These are phyloP conservation scores for Dyspetes luteomarginatus DNA, from an alignment of 2,888 invertebrate species.

Conservation along the genomic window DNA sequence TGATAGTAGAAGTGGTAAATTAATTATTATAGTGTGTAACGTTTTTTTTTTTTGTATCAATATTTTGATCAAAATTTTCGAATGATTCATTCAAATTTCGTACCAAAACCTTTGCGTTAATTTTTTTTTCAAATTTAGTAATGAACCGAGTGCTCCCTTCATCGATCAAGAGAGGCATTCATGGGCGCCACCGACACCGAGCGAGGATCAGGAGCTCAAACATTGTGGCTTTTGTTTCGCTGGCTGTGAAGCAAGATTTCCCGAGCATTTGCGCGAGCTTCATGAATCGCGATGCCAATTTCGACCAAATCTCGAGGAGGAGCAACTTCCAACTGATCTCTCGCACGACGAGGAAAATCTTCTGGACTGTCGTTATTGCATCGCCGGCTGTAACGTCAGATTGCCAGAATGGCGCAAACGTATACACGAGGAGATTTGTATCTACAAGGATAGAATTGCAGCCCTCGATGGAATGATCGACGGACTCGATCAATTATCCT, in stretches of 20 bases:
- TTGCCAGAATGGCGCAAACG: slow-evolving; percentile 72
- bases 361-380: slow-evolving; percentile 71
- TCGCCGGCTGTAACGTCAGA: slow-evolving; percentile 75
- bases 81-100: too few relatives aligned
- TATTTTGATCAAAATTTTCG: neutral
- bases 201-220: slow-evolving; percentile 70
- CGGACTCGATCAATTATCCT: slow-evolving; percentile 60
- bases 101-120: too few relatives aligned
- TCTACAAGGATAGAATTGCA: slow-evolving; percentile 70
- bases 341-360: slow-evolving; percentile 65
- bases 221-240: slow-evolving; percentile 72
- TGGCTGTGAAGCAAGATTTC: slow-evolving; percentile 75
- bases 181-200: slow-evolving; percentile 63
- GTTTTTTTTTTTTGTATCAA: neutral
- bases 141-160: slow-evolving; percentile 75
- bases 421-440: slow-evolving; percentile 76
- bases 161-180: slow-evolving; percentile 68
- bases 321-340: slow-evolving; percentile 74
- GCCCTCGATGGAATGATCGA: slow-evolving; percentile 70
- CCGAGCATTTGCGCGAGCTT: slow-evolving; percentile 64
- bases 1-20: too few relatives aligned
- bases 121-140: neutral
- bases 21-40: neutral
- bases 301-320: slow-evolving; percentile 75
- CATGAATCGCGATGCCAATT: slow-evolving; percentile 76